A percentile compares a stretch with the other conserved stretches of the same genome.
Conservation (phyloP, 1,140 invertebrate genomes). For the Tachypleus tridentatus region DNA sequence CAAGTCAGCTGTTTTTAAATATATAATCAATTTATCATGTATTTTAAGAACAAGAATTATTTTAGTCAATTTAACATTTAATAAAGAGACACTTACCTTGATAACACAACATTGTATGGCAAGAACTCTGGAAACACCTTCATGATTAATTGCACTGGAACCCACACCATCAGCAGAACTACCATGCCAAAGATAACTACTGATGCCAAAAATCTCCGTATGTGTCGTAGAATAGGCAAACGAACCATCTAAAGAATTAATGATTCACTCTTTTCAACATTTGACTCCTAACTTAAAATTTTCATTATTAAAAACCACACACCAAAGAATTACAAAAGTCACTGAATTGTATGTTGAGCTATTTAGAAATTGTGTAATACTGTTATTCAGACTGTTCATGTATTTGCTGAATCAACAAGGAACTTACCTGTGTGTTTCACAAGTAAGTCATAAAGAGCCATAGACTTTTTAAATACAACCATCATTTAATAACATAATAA, state of each 20-base stretch:
- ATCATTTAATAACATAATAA: too few relatives aligned
- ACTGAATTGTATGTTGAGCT: too few relatives aligned
- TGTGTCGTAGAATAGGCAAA: conserved; percentile 78
- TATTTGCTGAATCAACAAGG: too few relatives aligned
- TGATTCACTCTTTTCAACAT: neutral
- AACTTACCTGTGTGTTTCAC: too few relatives aligned
- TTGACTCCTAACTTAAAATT: neutral
- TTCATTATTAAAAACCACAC: neutral
- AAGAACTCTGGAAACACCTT: conserved; percentile 71
- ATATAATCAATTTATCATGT: too few relatives aligned
- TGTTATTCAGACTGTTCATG: too few relatives aligned
- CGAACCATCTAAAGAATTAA: conserved; percentile 79
- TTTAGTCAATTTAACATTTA: neutral
- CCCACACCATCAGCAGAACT: conserved; percentile 89
- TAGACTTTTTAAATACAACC: too few relatives aligned
- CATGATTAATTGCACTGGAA: conserved; percentile 81
- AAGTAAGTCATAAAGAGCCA: too few relatives aligned
- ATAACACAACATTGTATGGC: conserved; percentile 73
- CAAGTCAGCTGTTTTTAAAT: too few relatives aligned
- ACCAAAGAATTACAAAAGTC: too few relatives aligned
- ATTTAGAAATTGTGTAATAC: too few relatives aligned
- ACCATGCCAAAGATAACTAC: conserved; percentile 92
- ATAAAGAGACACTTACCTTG: conserved; percentile 37
- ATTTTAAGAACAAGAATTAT: too few relatives aligned
- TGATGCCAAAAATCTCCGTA: conserved; percentile 77